These are phyloP conservation scores for Molossus alvarezi DNA, from an alignment of 2,797 vertebrate genomes.

Conservation along the genomic window DNA sequence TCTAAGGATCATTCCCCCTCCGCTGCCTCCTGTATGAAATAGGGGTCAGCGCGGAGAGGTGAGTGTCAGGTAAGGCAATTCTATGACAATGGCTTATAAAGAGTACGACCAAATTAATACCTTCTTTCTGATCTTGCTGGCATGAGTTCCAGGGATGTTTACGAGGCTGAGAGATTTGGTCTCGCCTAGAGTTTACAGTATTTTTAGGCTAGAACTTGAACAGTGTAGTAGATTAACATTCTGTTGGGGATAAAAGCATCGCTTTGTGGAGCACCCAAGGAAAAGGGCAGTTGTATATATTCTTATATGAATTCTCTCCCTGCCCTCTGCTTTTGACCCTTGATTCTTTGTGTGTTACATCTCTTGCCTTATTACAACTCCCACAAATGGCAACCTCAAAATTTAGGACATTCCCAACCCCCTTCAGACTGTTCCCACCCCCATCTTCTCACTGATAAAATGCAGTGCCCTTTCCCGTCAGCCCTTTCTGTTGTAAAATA, in stretches of 20 bases:
- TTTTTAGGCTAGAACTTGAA: slow-evolving; percentile 39
- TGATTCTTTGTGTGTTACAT: not conserved
- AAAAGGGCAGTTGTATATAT: not conserved
- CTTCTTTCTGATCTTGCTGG: slow-evolving; percentile 12
- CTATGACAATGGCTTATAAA: not conserved
- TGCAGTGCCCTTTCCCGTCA: not conserved
- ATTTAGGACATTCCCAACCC: not conserved
- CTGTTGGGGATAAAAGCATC: not conserved
- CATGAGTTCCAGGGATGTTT: slow-evolving; percentile 6
- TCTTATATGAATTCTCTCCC: not conserved
- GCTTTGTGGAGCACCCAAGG: not conserved
- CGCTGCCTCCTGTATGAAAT: not conserved
- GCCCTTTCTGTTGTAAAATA: not conserved
- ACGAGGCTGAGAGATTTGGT: not conserved
- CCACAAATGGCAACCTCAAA: not conserved
- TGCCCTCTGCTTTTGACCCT: slow-evolving; percentile 3
- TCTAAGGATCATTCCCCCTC: not conserved
- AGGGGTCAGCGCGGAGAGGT: not conserved
- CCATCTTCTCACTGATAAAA: not conserved
- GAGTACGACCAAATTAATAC: not conserved
- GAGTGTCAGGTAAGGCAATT: not conserved
- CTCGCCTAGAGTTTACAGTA: not conserved
- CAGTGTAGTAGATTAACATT: not conserved
- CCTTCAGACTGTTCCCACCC: not conserved
- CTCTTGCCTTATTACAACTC: not conserved